phyloP scores from a whole-genome alignment of 2,888 invertebrate genomes.

The Acholoe squamosa region DNA sequence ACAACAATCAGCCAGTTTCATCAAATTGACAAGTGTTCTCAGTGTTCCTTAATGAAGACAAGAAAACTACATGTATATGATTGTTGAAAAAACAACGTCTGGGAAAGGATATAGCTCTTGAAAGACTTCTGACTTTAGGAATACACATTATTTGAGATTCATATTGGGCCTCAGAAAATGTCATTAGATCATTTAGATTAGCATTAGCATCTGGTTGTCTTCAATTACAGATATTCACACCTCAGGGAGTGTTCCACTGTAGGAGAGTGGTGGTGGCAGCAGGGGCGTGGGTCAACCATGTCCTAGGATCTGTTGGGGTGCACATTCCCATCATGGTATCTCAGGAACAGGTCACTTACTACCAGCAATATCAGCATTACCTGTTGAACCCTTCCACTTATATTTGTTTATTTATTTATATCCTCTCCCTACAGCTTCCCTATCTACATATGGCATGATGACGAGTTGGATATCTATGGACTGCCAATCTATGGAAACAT shows the following conservation, averaged over 20 bases:
- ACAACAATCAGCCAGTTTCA: too few relatives aligned
- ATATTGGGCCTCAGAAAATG: too few relatives aligned
- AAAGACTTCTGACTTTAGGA: too few relatives aligned
- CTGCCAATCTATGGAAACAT: conserved; percentile 79
- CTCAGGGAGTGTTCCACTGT: conserved; percentile 76
- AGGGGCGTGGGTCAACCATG: conserved; percentile 82
- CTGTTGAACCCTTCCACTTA: not conserved
- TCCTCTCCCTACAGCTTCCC: not conserved
- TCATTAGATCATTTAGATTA: not conserved
- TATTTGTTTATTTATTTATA: not conserved
- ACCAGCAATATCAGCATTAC: conserved; percentile 76
- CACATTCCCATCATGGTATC: conserved; percentile 81
- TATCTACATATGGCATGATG: conserved; percentile 74
- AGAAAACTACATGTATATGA: too few relatives aligned
- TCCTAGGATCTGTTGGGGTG: conserved; percentile 78
- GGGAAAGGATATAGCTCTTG: too few relatives aligned
- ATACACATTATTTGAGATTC: too few relatives aligned
- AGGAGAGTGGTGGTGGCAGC: conserved; percentile 77
- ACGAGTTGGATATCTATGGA: conserved; percentile 76
- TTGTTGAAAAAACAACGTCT: too few relatives aligned
- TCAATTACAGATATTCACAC: conserved; percentile 75
- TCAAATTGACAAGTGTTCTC: too few relatives aligned
- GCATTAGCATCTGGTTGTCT: not conserved
- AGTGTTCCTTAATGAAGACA: too few relatives aligned
- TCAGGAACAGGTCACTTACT: conserved; percentile 80